Evolutionary conservation across 2,888 invertebrate species (phyloP).

Genomic region (Halictus quadricinctus): DNA sequence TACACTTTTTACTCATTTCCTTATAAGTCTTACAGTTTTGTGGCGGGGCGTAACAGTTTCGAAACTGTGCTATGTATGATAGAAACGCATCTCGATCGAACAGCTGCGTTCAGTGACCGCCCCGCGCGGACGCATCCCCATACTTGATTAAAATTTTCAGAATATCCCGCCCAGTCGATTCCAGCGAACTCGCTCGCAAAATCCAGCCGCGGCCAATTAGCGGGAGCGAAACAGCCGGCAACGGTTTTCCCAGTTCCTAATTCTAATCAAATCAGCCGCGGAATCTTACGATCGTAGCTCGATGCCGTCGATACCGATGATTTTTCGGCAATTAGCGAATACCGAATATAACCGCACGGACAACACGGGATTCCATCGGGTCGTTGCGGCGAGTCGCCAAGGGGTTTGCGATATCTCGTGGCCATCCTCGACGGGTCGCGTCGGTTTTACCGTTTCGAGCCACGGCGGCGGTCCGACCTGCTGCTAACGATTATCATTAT

Average conservation of each 20-base stretch:
- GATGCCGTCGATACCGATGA: conserved; percentile 36
- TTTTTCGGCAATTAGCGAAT: conserved; percentile 49
- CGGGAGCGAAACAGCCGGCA: conserved; percentile 4
- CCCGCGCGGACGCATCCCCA: not conserved
- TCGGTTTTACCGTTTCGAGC: conserved; percentile 40
- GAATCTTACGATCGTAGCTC: conserved; percentile 40
- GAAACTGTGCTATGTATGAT: too few relatives aligned
- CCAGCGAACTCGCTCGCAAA: not conserved
- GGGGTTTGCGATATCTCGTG: conserved; percentile 44
- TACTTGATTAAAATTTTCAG: conserved; percentile 6
- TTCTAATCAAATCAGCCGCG: conserved; percentile 44
- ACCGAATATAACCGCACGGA: conserved; percentile 21
- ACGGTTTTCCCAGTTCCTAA: conserved; percentile 29
- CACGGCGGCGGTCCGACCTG: conserved; percentile 61
- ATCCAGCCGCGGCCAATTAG: not conserved
- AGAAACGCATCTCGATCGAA: not conserved
- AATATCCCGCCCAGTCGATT: not conserved
- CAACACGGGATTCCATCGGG: conserved; percentile 51
- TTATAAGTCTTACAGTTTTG: too few relatives aligned
- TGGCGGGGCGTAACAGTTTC: not conserved
- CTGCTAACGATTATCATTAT: conserved; percentile 73
- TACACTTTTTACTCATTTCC: too few relatives aligned
- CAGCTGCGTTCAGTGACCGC: not conserved
- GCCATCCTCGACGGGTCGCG: conserved; percentile 27
- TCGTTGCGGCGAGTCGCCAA: conserved; percentile 39